These are phyloP conservation scores for Leptatherina wallacei DNA, from an alignment of 2,797 vertebrate species.

Conservation along the genomic window DNA sequence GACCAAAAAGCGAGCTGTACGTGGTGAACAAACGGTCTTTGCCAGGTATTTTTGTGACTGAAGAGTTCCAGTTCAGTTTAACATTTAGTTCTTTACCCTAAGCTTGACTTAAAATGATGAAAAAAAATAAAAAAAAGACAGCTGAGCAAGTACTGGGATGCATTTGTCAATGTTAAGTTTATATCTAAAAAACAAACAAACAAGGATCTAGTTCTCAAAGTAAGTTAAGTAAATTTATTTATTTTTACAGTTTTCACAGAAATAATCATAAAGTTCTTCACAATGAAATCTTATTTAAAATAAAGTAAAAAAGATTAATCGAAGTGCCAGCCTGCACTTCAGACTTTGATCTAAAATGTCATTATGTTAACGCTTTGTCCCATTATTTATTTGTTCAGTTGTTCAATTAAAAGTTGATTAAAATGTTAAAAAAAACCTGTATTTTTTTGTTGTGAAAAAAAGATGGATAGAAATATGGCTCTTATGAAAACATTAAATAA, in stretches of 20 bases:
- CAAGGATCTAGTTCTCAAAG: not conserved
- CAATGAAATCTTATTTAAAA: too few species aligned
- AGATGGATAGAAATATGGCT: not conserved
- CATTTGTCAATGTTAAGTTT: too few species aligned
- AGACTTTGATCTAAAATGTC: too few species aligned
- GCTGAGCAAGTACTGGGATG: too few species aligned
- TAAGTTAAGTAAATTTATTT: not conserved
- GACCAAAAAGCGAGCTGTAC: not conserved
- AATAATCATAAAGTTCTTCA: not conserved
- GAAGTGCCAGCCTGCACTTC: too few species aligned
- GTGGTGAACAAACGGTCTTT: not conserved
- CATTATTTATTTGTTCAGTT: not conserved
- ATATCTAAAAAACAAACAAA: not conserved
- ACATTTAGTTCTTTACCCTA: not conserved
- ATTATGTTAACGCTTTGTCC: too few species aligned
- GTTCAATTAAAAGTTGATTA: not conserved
- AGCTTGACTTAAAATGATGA: not conserved
- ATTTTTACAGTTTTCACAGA: not conserved
- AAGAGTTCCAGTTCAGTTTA: slow-evolving; percentile 10
- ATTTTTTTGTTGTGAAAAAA: not conserved
- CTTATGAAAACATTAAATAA: too few species aligned
- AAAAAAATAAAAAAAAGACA: not conserved
- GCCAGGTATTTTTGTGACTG: not conserved
- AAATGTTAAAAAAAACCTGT: not conserved
- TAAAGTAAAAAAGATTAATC: too few species aligned